A percentile compares a stretch with the other conserved stretches of the same genome.
Conservation (phyloP, 2,113 vertebrate species). For the Dunckerocampus dactyliophorus region DNA sequence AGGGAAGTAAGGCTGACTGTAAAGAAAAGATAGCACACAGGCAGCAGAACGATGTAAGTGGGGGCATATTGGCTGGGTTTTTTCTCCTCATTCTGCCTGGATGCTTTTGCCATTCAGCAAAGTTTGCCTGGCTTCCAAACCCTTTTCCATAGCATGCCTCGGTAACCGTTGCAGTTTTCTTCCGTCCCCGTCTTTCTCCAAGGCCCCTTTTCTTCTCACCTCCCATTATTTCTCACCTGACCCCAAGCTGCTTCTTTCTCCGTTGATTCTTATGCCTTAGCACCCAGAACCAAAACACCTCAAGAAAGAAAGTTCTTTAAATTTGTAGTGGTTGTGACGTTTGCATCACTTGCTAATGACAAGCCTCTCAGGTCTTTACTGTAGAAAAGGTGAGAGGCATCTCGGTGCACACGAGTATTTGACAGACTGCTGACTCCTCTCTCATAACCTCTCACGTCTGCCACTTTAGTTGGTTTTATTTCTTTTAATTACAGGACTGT, state of each 20-base stretch:
- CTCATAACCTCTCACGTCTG: constrained; percentile 69
- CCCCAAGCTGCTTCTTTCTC: constrained; percentile 72
- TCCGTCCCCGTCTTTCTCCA: constrained; percentile 71
- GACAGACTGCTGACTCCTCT: constrained; percentile 69
- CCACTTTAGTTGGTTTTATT: constrained; percentile 70
- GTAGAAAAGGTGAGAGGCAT: constrained; percentile 44
- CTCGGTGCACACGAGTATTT: constrained; percentile 52
- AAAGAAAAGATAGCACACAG: constrained; percentile 69
- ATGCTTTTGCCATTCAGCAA: constrained; percentile 83
- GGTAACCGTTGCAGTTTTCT: constrained; percentile 84
- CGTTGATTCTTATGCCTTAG: constrained; percentile 65
- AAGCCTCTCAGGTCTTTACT: constrained; percentile 58
- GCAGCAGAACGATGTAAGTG: constrained; percentile 83
- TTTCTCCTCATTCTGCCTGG: constrained; percentile 75
- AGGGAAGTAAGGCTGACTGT: constrained; percentile 70
- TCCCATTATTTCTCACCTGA: constrained; percentile 73
- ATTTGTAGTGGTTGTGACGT: constrained; percentile 61
- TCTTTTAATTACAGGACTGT: constrained; percentile 68
- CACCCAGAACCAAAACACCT: constrained; percentile 57
- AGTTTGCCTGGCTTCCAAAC: constrained; percentile 90
- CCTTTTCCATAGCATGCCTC: constrained; percentile 94
- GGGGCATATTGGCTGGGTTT: constrained; percentile 74
- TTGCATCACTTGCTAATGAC: constrained; percentile 65
- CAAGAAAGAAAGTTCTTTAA: constrained; percentile 51
- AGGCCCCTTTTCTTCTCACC: constrained; percentile 68